phyloP scores from a whole-genome alignment of 2,888 invertebrate species.

The Chymomyza caudatula region DNA sequence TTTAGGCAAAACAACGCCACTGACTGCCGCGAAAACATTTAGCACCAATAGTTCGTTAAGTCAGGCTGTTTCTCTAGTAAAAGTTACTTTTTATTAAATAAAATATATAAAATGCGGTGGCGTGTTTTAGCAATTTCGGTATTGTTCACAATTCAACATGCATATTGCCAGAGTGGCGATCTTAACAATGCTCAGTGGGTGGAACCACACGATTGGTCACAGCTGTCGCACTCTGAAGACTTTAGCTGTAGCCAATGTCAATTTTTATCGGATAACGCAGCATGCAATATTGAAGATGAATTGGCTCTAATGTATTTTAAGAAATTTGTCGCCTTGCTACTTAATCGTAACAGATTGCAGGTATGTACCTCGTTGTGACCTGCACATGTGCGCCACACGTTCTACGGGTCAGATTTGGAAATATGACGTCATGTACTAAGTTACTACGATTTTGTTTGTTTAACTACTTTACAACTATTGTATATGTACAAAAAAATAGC shows the following conservation, averaged over 20 bases:
- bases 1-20: slow-evolving; percentile 43
- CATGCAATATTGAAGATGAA: slow-evolving; percentile 41
- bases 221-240: slow-evolving; percentile 1
- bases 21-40: background rate
- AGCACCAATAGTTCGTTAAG: background rate
- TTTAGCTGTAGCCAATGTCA: slow-evolving; percentile 30
- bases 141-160: slow-evolving; percentile 39
- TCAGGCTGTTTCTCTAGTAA: too few species aligned
- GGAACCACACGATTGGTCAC: slow-evolving; percentile 43
- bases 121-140: slow-evolving; percentile 37
- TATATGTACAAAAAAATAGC: slow-evolving; percentile 51
- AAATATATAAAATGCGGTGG: slow-evolving; percentile 33
- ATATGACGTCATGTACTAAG: slow-evolving; percentile 44
- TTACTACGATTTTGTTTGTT: slow-evolving; percentile 9
- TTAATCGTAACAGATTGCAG: slow-evolving; percentile 52
- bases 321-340: slow-evolving; percentile 63
- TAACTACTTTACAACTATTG: slow-evolving; percentile 11
- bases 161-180: slow-evolving; percentile 37
- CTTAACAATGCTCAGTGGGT: slow-evolving; percentile 34
- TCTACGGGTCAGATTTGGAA: background rate
- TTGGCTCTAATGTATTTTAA: slow-evolving; percentile 65
- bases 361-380: slow-evolving; percentile 34
- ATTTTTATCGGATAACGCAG: background rate
- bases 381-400: background rate
- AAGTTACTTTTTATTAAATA: background rate